Evolutionary conservation across 1,140 invertebrate genomes (phyloP).

Genomic region (Cydia amplana): DNA sequence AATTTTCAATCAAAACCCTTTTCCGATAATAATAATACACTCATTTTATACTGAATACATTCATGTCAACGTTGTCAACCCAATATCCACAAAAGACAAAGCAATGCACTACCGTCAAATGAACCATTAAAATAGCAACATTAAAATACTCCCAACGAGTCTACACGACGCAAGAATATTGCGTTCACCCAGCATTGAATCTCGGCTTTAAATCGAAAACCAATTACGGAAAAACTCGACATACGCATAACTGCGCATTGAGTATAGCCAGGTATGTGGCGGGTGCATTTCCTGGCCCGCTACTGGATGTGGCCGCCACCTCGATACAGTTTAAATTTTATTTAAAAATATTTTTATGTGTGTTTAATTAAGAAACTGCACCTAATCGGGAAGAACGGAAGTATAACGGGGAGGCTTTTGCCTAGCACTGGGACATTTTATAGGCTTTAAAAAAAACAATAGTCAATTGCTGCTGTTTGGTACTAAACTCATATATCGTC

Average conservation of each 20-base stretch:
- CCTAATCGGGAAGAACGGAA: too few species aligned
- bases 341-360: too few species aligned
- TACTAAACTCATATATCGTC: too few species aligned
- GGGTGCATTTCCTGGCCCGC: not conserved
- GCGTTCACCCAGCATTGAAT: conserved; percentile 3
- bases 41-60: too few species aligned
- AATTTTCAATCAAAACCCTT: too few species aligned
- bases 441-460: too few species aligned
- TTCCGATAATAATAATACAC: too few species aligned
- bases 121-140: not conserved
- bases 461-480: too few species aligned
- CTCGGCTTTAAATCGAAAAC: conserved; percentile 68
- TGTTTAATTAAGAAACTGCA: too few species aligned
- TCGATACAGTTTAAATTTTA: not conserved
- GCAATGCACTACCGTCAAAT: not conserved
- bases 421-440: too few species aligned
- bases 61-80: too few species aligned
- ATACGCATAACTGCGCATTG: conserved; percentile 55
- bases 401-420: too few species aligned
- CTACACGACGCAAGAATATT: conserved; percentile 5
- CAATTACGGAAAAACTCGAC: conserved; percentile 69
- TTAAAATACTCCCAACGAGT: not conserved
- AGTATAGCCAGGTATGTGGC: conserved; percentile 43
- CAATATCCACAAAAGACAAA: conserved; percentile 1
- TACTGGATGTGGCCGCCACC: not conserved